Evolutionary conservation across 2,113 vertebrate species (phyloP).

Genomic region (Neomonachus schauinslandi): DNA sequence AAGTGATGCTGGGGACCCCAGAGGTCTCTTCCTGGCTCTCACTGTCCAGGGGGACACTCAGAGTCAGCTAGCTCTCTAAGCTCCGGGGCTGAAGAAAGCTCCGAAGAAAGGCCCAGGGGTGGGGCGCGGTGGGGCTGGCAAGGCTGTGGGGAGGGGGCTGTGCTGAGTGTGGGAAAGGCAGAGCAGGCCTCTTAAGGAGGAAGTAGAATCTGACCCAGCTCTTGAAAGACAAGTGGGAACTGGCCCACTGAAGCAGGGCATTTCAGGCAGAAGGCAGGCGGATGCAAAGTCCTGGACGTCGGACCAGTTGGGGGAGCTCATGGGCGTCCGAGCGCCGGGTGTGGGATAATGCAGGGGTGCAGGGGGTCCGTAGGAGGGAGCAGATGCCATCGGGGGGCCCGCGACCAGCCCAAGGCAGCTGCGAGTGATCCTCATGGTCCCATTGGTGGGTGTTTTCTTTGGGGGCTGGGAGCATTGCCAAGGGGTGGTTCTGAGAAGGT

Average conservation of each 20-base stretch:
- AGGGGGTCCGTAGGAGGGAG: background rate
- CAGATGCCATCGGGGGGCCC: background rate
- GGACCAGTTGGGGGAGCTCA: rapidly evolving
- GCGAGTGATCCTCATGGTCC: background rate
- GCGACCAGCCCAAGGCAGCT: background rate
- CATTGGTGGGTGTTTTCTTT: background rate
- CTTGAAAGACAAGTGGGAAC: background rate
- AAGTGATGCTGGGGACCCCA: background rate
- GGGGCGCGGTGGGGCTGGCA: background rate
- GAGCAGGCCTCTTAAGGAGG: background rate
- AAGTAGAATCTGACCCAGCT: background rate
- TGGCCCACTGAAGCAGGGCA: background rate
- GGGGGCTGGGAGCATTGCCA: background rate
- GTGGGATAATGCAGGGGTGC: too few relatives aligned
- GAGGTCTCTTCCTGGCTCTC: background rate
- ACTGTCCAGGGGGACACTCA: background rate
- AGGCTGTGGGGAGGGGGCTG: background rate
- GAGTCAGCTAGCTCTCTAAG: background rate
- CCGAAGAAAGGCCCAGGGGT: background rate
- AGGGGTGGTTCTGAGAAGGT: background rate
- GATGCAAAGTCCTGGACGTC: background rate
- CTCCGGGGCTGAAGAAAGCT: background rate
- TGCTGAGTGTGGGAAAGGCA: background rate
- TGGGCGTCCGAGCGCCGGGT: background rate
- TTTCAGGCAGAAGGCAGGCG: background rate